A percentile compares a stretch with the other conserved stretches of the same genome.
Conservation (phyloP, 2,888 invertebrate species). For the Dendrolimus pini region DNA sequence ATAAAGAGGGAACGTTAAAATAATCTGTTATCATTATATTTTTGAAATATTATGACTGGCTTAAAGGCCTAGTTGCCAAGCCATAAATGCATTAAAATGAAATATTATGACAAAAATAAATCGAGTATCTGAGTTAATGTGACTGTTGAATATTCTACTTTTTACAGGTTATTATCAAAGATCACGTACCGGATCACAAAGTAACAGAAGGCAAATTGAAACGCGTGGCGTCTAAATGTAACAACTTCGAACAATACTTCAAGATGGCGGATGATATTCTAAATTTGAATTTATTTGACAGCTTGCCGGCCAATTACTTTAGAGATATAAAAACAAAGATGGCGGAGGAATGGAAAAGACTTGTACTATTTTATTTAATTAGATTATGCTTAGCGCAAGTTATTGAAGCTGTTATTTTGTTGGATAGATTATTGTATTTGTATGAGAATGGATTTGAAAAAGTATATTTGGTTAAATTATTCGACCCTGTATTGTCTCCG, state of each 20-base stretch:
- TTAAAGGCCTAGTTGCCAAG: too few relatives aligned
- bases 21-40: too few relatives aligned
- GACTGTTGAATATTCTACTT: neutral
- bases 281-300: slow-evolving; percentile 64
- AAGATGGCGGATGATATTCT: slow-evolving; percentile 80
- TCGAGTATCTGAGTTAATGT: too few relatives aligned
- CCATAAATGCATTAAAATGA: too few relatives aligned
- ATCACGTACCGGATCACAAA: slow-evolving; percentile 33
- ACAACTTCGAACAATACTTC: slow-evolving; percentile 82
- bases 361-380: slow-evolving; percentile 86
- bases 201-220: slow-evolving; percentile 75
- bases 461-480: slow-evolving; percentile 82
- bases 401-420: slow-evolving; percentile 87
- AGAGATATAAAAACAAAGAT: slow-evolving; percentile 28
- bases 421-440: slow-evolving; percentile 88
- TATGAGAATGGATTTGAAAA: slow-evolving; percentile 77
- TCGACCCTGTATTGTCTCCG: slow-evolving; percentile 90
- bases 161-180: slow-evolving; percentile 55
- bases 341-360: slow-evolving; percentile 66
- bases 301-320: slow-evolving; percentile 37
- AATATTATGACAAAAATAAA: too few relatives aligned
- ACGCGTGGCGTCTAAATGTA: slow-evolving; percentile 76
- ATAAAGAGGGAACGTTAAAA: too few relatives aligned
- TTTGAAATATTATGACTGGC: too few relatives aligned
- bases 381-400: slow-evolving; percentile 86